Evolutionary conservation across 2,113 vertebrate species (phyloP), one percentile per base, ranked within the genome.

Genomic region (Brachyistius frenatus): DNA sequence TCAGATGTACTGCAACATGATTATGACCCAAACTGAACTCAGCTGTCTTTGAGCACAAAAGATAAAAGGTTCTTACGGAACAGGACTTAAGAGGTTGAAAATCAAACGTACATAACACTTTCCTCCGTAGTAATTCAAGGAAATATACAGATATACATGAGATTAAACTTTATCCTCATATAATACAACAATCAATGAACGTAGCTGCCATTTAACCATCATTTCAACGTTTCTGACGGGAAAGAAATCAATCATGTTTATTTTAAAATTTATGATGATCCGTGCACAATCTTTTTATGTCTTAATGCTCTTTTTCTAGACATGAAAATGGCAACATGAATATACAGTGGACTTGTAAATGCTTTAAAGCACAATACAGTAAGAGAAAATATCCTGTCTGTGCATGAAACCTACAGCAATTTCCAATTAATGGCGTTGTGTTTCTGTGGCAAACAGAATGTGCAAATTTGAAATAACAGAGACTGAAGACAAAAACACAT

Each of bases 201-300:
- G 77, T 92, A 92, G 91, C 91, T 92, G 91, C 91, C 91, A 52
- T 74, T 78, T 30, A 73, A 78, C 35, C 6, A 37, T 31, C 16
- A 54, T 16, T 37, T 60, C 35, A 14, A 60, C 7, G 30, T 73
- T 61, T 62, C 6, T 50, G 37, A 53, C 9, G 30, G 31, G 14
- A 76, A 60, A 41, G 30, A 64, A 66, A 30, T 58, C 7, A 67
- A 37, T 57, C 15, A 8, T 63, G 11, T 69, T 41, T 61, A 16
- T 23, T 23, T 23, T 23, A 23, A 23, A 55, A 64, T 69, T 1
- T 55, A 30, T 76, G 23, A 66, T 7, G 23, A 66, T 7, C 3
- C 32, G 6, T 44, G 1, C 3, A 31, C 57, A 16, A 23, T 11
- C 0, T 46, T 83, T 55, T 39, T 7, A 16, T 56, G 0, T 50